phyloP scores from a whole-genome alignment of 2,113 vertebrate genomes.

The Emydocephalus ijimae region DNA sequence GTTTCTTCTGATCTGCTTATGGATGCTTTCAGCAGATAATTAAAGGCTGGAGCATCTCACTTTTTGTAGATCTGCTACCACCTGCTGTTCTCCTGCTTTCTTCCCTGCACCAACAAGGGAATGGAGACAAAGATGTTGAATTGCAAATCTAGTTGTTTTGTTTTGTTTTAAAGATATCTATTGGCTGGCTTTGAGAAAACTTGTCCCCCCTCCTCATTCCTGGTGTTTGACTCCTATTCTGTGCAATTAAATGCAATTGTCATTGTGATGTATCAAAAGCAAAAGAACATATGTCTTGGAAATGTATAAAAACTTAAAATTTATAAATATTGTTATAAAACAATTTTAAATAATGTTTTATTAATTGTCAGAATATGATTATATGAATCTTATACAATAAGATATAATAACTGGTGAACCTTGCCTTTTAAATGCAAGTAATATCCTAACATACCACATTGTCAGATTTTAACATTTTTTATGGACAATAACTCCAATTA shows the following conservation, averaged over 20 bases:
- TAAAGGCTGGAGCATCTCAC: not conserved
- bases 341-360: slow-evolving; percentile 12
- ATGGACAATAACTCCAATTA: slow-evolving; percentile 46
- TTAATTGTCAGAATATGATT: slow-evolving; percentile 27
- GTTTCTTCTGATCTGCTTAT: not conserved
- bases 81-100: not conserved
- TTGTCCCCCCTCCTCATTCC: not conserved
- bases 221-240: not conserved
- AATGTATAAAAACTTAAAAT: not conserved
- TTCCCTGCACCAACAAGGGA: not conserved
- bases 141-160: not conserved
- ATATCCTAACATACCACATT: slow-evolving; percentile 11
- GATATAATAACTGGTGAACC: not conserved
- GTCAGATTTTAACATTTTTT: slow-evolving; percentile 52
- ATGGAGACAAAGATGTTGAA: not conserved
- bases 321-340: not conserved
- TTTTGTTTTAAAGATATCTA: not conserved
- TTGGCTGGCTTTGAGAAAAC: not conserved
- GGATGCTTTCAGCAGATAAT: not conserved
- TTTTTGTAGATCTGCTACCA: not conserved
- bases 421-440: slow-evolving; percentile 2
- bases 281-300: not conserved
- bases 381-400: not conserved
- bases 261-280: not conserved
- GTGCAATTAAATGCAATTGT: not conserved